Conservation (phyloP, 2,113 vertebrate genomes). For the Capreolus pygargus region DNA sequence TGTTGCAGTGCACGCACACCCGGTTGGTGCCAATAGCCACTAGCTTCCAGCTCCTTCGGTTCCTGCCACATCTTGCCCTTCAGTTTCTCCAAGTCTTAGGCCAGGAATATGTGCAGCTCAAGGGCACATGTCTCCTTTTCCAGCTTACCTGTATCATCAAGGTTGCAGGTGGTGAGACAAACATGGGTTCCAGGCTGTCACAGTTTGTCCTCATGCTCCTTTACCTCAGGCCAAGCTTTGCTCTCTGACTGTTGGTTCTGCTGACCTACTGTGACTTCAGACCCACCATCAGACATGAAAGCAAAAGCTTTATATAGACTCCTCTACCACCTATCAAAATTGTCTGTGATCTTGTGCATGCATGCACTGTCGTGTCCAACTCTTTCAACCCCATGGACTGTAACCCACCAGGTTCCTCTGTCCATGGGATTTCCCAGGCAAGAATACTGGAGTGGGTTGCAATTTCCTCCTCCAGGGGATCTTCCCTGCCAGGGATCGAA, state of each 20-base stretch:
- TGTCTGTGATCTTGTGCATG: not conserved
- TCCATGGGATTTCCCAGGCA: not conserved
- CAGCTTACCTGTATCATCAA: not conserved
- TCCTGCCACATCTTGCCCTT: not conserved
- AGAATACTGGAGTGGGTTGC: not conserved
- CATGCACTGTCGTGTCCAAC: not conserved
- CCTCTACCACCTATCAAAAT: not conserved
- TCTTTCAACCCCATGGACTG: not conserved
- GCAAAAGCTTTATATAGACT: not conserved
- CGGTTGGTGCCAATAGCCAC: not conserved
- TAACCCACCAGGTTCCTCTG: not conserved
- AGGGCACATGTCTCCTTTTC: not conserved
- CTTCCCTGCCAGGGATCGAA: not conserved
- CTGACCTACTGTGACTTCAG: not conserved
- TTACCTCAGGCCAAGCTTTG: not conserved
- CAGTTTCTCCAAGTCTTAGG: not conserved
- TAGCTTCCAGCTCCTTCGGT: not conserved
- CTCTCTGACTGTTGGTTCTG: not conserved
- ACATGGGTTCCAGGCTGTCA: not conserved
- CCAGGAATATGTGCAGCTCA: not conserved
- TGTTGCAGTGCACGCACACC: not conserved
- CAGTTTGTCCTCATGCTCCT: not conserved
- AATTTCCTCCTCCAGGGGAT: not conserved
- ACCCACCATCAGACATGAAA: not conserved
- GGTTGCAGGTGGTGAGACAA: not conserved